Percentiles rank a stretch among this genome's conserved stretches.
Evolutionary conservation across 2,113 vertebrate genomes (phyloP).

Genomic region (Brachypteracias leptosomus): DNA sequence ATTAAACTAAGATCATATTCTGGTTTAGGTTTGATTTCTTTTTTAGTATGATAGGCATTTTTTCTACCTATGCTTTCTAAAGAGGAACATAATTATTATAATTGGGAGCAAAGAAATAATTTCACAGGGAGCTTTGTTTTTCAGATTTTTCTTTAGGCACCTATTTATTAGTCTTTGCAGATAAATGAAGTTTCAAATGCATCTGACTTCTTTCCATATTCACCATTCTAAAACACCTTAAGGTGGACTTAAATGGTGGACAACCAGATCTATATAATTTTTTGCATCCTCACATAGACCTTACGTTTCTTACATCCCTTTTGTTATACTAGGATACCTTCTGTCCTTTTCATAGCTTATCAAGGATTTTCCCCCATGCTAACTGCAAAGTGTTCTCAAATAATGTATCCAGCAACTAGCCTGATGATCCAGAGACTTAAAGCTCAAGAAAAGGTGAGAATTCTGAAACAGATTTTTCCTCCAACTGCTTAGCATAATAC

Average conservation of each 20-base stretch:
- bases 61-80: background rate
- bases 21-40: background rate
- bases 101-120: background rate
- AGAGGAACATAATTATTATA: background rate
- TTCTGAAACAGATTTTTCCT: background rate
- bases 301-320: background rate
- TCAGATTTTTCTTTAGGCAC: background rate
- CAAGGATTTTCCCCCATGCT: background rate
- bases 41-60: background rate
- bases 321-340: background rate
- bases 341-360: background rate
- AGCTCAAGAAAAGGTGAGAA: background rate
- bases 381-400: background rate
- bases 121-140: background rate
- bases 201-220: background rate
- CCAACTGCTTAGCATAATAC: background rate
- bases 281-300: background rate
- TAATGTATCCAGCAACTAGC: background rate
- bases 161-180: background rate
- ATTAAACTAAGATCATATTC: background rate
- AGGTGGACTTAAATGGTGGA: background rate
- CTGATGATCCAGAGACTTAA: background rate
- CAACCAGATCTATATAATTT: background rate
- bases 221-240: background rate
- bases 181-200: background rate